phyloP scores from a whole-genome alignment of 2,113 vertebrate genomes.

The Zapus hudsonius region DNA sequence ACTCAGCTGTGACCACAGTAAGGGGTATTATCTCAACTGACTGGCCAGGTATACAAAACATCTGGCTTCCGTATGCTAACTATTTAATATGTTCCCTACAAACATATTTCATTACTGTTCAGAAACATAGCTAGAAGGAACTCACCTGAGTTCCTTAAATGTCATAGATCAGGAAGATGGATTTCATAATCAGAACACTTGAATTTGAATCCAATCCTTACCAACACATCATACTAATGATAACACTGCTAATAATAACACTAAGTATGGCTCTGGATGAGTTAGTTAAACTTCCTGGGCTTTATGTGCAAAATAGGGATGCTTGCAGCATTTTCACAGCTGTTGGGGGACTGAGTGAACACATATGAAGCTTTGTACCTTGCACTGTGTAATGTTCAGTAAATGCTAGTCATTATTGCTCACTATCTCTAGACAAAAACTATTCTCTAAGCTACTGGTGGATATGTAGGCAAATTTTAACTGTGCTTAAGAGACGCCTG shows the following conservation, averaged over 20 bases:
- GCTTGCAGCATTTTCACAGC: background rate
- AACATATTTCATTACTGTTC: background rate
- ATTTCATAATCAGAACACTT: background rate
- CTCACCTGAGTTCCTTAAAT: constrained; percentile 8
- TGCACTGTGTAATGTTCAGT: background rate
- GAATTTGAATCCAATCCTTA: constrained; percentile 25
- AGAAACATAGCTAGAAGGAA: constrained; percentile 3
- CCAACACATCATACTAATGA: background rate
- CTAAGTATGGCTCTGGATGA: background rate
- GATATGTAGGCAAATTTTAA: background rate
- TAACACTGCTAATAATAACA: background rate
- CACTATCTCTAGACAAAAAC: background rate
- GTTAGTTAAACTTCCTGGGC: background rate
- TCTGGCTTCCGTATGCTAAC: background rate
- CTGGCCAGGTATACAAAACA: background rate
- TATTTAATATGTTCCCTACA: background rate
- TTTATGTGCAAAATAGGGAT: background rate
- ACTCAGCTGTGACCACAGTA: background rate
- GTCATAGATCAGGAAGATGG: background rate
- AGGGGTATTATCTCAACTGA: background rate
- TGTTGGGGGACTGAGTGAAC: background rate
- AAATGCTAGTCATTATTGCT: background rate
- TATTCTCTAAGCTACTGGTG: background rate
- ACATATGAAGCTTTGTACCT: background rate
- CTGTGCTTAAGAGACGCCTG: background rate